Percentiles rank a stretch among this genome's conserved stretches.
These are phyloP conservation scores for Aphodius sticticus DNA, from an alignment of 2,888 invertebrate genomes.

Conservation along the genomic window DNA sequence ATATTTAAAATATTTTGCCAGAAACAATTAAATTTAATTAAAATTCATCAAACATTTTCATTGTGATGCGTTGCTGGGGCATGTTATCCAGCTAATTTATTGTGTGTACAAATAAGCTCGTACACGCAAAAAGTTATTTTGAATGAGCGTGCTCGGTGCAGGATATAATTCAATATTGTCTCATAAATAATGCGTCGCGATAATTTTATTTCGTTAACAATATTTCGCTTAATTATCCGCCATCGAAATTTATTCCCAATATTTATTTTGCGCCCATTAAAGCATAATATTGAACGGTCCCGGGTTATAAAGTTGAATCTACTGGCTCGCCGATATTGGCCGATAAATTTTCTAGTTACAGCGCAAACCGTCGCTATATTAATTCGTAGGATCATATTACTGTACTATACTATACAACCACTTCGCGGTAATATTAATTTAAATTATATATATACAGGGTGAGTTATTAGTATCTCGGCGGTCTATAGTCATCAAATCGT, in stretches of 20 bases:
- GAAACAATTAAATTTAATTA: neutral
- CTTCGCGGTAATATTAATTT: neutral
- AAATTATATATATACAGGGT: neutral
- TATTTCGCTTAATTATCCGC: slow-evolving; percentile 4
- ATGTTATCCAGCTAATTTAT: neutral
- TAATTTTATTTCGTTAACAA: slow-evolving; percentile 4
- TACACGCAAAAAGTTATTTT: neutral
- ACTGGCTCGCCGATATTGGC: neutral
- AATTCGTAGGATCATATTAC: slow-evolving; percentile 10
- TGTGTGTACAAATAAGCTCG: neutral
- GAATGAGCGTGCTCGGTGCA: neutral
- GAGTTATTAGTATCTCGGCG: too few species aligned
- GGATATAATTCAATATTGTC: neutral
- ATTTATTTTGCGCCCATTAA: neutral
- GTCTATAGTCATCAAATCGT: too few species aligned
- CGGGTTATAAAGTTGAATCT: neutral
- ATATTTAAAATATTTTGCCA: neutral
- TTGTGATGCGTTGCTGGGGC: neutral
- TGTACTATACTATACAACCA: slow-evolving; percentile 6
- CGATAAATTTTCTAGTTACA: neutral
- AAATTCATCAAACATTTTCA: neutral
- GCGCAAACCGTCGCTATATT: neutral
- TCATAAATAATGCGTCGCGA: neutral
- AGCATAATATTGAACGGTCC: neutral
- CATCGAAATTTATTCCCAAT: neutral